phyloP scores from a whole-genome alignment of 2,113 vertebrate species.

The Forbesichthys agassizii region DNA sequence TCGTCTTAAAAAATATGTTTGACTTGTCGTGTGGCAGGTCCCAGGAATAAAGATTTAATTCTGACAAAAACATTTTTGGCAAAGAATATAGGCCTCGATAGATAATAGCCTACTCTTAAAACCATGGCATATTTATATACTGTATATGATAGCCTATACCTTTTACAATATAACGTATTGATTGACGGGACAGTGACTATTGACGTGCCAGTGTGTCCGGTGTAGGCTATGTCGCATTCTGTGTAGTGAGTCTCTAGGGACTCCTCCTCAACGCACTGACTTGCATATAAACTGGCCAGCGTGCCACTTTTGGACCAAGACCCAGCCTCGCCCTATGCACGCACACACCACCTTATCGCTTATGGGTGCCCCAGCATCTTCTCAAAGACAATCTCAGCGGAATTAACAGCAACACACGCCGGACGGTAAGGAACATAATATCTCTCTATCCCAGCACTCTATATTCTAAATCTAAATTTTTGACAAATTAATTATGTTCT shows the following conservation, averaged over 20 bases:
- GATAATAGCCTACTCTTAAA: no score
- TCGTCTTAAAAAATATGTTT: background rate
- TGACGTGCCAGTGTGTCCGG: no score
- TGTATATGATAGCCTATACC: no score
- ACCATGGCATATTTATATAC: no score
- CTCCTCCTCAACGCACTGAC: conserved; percentile 46
- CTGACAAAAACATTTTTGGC: no score
- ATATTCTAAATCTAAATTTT: no score
- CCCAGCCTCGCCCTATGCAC: conserved; percentile 55
- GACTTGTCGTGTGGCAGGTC: background rate
- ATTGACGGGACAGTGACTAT: conserved; percentile 3
- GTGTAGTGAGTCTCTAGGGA: conserved; percentile 37
- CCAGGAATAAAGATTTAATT: background rate
- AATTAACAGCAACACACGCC: conserved; percentile 42
- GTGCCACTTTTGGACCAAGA: conserved; percentile 55
- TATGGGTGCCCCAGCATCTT: conserved; percentile 74
- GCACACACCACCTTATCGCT: conserved; percentile 37
- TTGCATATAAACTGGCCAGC: conserved; percentile 60
- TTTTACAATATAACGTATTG: background rate
- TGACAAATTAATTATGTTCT: background rate
- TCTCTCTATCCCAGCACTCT: conserved; percentile 38
- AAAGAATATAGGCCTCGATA: no score
- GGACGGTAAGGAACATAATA: conserved; percentile 26
- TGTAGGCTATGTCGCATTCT: conserved; percentile 22
- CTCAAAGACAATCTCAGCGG: conserved; percentile 54